phyloP scores from a whole-genome alignment of 1,140 invertebrate genomes.

The Cydia pomonella region DNA sequence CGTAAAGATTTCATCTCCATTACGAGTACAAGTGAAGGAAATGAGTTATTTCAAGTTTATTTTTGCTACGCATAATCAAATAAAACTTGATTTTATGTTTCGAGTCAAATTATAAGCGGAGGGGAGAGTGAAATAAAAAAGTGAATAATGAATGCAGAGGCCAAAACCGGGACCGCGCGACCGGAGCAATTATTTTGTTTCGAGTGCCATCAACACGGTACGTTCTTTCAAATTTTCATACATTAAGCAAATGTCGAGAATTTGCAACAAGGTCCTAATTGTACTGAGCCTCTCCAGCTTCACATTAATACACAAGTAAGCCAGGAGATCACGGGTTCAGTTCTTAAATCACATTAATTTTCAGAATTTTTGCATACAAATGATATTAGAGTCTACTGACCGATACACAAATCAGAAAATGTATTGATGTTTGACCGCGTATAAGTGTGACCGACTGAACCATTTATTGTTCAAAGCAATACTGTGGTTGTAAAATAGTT shows the following conservation, averaged over 20 bases:
- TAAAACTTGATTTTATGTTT: constrained; percentile 80
- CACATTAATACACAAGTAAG: constrained; percentile 34
- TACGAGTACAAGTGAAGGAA: constrained; percentile 65
- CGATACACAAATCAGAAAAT: constrained; percentile 47
- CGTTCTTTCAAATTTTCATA: constrained; percentile 80
- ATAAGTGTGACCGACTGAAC: not conserved
- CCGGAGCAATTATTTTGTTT: constrained; percentile 80
- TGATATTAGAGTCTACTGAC: not conserved
- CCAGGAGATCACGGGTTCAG: not conserved
- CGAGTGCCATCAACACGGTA: constrained; percentile 78
- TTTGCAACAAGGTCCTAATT: constrained; percentile 76
- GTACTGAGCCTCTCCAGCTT: constrained; percentile 67
- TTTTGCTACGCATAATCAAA: constrained; percentile 75
- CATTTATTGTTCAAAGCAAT: constrained; percentile 14
- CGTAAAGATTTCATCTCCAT: constrained; percentile 55
- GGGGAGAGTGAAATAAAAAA: constrained; percentile 77
- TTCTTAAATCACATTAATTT: not conserved
- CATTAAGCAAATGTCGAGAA: constrained; percentile 80
- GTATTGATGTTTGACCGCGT: constrained; percentile 43
- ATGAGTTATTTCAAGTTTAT: constrained; percentile 60
- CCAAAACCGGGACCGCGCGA: constrained; percentile 73
- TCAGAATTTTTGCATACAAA: not conserved
- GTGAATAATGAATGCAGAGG: constrained; percentile 78
- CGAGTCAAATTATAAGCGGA: constrained; percentile 79
- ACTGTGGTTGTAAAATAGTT: constrained; percentile 59